Conservation (phyloP, 2,113 vertebrate genomes). For the Saguinus imperator region DNA sequence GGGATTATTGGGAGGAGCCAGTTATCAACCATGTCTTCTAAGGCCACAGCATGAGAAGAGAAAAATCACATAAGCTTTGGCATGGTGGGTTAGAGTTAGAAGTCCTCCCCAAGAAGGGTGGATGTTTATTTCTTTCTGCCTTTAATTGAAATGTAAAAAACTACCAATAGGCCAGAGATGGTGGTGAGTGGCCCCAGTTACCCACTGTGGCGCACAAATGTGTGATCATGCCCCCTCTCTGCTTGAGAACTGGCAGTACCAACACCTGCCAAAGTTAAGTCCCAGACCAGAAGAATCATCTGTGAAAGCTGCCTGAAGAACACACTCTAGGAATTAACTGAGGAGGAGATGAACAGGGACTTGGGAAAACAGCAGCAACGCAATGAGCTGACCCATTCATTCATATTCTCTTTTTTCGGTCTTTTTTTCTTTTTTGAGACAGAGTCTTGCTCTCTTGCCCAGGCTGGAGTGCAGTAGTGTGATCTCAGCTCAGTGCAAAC, state of each 20-base stretch:
- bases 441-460: not conserved
- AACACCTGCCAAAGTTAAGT: not conserved
- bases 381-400: not conserved
- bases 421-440: not conserved
- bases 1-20: not conserved
- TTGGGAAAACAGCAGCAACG: not conserved
- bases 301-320: not conserved
- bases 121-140: not conserved
- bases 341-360: not conserved
- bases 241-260: rapidly evolving
- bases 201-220: rapidly evolving
- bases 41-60: not conserved
- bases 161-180: not conserved
- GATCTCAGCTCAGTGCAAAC: not conserved
- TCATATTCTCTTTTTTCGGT: not conserved
- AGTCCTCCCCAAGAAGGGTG: not conserved
- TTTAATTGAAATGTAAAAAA: not conserved
- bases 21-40: not conserved
- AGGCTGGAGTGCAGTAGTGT: not conserved
- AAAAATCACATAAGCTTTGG: not conserved
- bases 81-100: not conserved
- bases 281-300: not conserved
- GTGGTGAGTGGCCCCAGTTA: rapidly evolving
- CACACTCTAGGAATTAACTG: rapidly evolving
- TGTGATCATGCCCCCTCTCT: not conserved